These are phyloP conservation scores for Watsonalla cultraria DNA, from an alignment of 2,888 invertebrate genomes.

Conservation along the genomic window DNA sequence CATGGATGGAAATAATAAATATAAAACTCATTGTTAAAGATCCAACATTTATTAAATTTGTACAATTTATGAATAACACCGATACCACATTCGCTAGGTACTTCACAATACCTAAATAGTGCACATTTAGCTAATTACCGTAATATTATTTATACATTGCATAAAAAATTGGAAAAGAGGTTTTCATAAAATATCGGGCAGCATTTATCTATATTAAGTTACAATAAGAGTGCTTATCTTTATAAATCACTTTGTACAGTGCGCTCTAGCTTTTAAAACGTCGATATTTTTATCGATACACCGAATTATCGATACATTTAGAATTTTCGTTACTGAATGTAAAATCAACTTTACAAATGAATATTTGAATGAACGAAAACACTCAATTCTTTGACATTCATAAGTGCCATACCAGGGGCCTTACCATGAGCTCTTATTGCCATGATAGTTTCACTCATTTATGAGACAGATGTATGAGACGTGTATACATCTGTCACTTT, in stretches of 20 bases:
- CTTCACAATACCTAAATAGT: slow-evolving; percentile 38
- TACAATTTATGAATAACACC: slow-evolving; percentile 66
- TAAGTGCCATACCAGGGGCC: too few species aligned
- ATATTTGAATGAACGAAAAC: too few species aligned
- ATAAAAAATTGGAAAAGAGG: slow-evolving; percentile 37
- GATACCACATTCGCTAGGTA: slow-evolving; percentile 38
- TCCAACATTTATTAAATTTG: slow-evolving; percentile 76
- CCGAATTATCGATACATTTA: too few species aligned
- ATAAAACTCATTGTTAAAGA: slow-evolving; percentile 24
- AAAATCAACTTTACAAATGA: too few species aligned
- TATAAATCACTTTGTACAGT: slow-evolving; percentile 11
- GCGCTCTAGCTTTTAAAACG: not conserved
- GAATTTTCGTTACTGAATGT: too few species aligned
- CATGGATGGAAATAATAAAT: slow-evolving; percentile 12
- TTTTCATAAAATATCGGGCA: slow-evolving; percentile 37
- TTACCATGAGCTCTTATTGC: too few species aligned
- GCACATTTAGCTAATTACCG: slow-evolving; percentile 47
- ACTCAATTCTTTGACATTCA: too few species aligned
- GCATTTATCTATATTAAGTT: slow-evolving; percentile 14
- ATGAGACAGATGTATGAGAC: too few species aligned
- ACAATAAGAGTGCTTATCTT: slow-evolving; percentile 13
- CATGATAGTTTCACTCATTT: too few species aligned
- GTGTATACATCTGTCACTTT: too few species aligned
- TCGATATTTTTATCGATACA: not conserved
- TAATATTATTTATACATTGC: slow-evolving; percentile 32